phyloP scores from a whole-genome alignment of 2,113 vertebrate species.

The Podarcis cretensis region DNA sequence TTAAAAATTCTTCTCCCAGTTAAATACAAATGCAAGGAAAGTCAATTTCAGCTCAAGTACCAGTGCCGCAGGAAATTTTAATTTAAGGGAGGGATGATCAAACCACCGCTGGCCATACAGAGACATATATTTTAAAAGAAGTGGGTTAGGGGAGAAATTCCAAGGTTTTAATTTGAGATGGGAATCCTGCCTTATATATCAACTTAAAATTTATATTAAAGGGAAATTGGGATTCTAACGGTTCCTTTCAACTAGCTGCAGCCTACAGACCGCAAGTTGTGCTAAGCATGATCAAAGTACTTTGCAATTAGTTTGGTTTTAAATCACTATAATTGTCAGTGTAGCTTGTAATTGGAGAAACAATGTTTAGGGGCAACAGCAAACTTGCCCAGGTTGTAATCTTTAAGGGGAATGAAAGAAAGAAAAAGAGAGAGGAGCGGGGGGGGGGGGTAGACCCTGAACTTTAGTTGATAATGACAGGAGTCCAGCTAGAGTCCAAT shows the following conservation, averaged over 20 bases:
- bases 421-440: constrained; percentile 22
- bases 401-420: neutral
- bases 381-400: constrained; percentile 61
- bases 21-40: constrained; percentile 29
- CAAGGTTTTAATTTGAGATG: constrained; percentile 61
- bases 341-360: constrained; percentile 70
- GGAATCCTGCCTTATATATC: constrained; percentile 60
- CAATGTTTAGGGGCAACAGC: constrained; percentile 58
- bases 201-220: constrained; percentile 70
- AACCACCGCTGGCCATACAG: constrained; percentile 22
- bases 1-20: constrained; percentile 21
- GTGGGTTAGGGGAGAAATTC: constrained; percentile 20
- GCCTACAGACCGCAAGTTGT: constrained; percentile 68
- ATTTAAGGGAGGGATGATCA: constrained; percentile 44
- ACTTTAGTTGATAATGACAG: neutral
- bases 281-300: constrained; percentile 75
- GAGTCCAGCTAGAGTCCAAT: neutral
- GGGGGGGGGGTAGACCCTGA: constrained; percentile 1
- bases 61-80: constrained; percentile 54
- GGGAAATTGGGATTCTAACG: constrained; percentile 68
- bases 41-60: constrained; percentile 30
- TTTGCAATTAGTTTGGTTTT: constrained; percentile 77
- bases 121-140: constrained; percentile 26
- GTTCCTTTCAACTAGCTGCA: constrained; percentile 70
- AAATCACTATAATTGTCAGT: constrained; percentile 80